phyloP scores from a whole-genome alignment of 2,888 invertebrate species.

The Eupithecia subfuscata region DNA sequence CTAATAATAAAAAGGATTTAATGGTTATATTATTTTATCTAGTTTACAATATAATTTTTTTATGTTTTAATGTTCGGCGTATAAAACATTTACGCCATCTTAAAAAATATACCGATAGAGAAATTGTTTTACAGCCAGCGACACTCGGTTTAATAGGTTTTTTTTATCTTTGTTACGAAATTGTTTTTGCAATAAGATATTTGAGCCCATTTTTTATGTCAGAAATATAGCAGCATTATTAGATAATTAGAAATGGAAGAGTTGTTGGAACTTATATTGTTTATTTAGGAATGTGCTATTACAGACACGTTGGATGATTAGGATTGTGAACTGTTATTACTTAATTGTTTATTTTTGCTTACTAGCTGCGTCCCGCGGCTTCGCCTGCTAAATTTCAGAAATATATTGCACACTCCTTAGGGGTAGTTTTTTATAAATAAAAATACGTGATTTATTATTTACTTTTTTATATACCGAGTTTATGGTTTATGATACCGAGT shows the following conservation, averaged over 20 bases:
- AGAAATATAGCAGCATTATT: neutral
- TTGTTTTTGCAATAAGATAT: conserved; percentile 5
- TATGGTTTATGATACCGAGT: too few species aligned
- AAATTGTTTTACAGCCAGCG: conserved; percentile 18
- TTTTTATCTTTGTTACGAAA: conserved; percentile 11
- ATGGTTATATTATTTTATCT: neutral
- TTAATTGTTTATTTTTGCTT: too few species aligned
- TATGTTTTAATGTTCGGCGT: neutral
- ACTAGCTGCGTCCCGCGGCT: too few species aligned
- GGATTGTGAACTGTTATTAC: too few species aligned
- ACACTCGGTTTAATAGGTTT: conserved; percentile 19
- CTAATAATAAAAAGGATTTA: neutral
- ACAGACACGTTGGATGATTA: too few species aligned
- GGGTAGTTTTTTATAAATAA: too few species aligned
- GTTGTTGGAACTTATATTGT: too few species aligned
- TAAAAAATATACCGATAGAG: conserved; percentile 18
- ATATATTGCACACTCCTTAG: too few species aligned
- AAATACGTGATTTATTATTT: too few species aligned
- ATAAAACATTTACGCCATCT: conserved; percentile 15
- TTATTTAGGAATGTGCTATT: too few species aligned
- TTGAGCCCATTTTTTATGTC: neutral
- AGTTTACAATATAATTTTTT: neutral
- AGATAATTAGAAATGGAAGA: neutral
- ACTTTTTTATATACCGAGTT: too few species aligned
- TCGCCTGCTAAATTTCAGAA: too few species aligned